These are phyloP conservation scores for Dermatophagoides farinae DNA, from an alignment of 1,140 invertebrate species.

Conservation along the genomic window DNA sequence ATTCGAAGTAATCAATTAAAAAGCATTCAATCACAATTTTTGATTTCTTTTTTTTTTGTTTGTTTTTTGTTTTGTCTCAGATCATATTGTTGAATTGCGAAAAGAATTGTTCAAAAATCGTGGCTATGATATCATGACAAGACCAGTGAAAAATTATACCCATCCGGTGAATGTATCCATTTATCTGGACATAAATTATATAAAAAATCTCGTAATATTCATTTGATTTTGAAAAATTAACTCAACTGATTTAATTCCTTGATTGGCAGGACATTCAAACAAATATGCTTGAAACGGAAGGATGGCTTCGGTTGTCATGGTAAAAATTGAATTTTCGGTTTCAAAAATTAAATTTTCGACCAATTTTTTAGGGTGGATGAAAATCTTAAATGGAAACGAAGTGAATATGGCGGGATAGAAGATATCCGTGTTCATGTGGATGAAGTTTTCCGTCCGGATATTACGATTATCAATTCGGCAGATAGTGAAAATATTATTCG, in stretches of 20 bases:
- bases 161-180: conserved; percentile 4
- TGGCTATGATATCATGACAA: conserved; percentile 4
- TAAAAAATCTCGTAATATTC: neutral
- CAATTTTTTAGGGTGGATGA: conserved; percentile 37
- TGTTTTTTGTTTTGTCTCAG: neutral
- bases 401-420: conserved; percentile 76
- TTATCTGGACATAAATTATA: neutral
- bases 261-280: neutral
- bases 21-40: neutral
- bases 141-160: neutral
- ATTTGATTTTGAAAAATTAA: neutral
- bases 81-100: neutral
- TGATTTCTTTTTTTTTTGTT: neutral
- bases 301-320: conserved; percentile 8
- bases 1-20: neutral
- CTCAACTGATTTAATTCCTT: neutral
- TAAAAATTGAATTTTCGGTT: neutral
- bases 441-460: conserved; percentile 29
- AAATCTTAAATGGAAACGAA: conserved; percentile 79
- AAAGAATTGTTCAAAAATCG: conserved; percentile 8
- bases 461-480: conserved; percentile 8
- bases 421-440: conserved; percentile 83
- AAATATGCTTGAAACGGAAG: conserved; percentile 4
- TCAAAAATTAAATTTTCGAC: too few species aligned
- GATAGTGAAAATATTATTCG: conserved; percentile 3